Evolutionary conservation across 2,113 vertebrate genomes (phyloP), one percentile per base, ranked within the genome.

Genomic region (Silurus glanis): DNA sequence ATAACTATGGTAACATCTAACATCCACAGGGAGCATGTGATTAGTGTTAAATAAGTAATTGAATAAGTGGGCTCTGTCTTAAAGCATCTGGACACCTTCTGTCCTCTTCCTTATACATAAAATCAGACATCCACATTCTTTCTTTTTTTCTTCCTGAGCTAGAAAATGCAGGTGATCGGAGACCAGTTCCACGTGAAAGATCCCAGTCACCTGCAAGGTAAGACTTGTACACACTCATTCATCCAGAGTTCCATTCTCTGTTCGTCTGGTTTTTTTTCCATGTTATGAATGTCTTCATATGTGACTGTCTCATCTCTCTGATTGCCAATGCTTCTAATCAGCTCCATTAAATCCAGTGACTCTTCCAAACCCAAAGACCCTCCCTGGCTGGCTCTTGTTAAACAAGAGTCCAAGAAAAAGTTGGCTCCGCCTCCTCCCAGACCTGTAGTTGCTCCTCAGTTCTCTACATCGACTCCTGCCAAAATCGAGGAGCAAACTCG

Each of bases 371-470:
- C 95, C 89, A 99, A 97, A 93, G 97, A 98, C 85, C 98, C 98
- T 3, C 98, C 98, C 0, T 99, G 98, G 98, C 96, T 99, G 87
- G 92, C 95, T 1, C 94, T 99, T 90, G 98, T 99, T 82, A 96
- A 97, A 84, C 94, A 95, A 82, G 97, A 99, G 89, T 10, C 95
- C 84, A 97, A 95, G 94, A 99, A 96, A 95, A 98, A 97, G 93
- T 96, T 94, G 58, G 96, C 97, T 87, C 97, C 98, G 4, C 95
- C 92, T 51, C 96, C 95, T 64, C 94, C 92, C 82, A 88, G 53
- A 13, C 3, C 75, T 14, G 14, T 90, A 72, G 81, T 92, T 59
- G 91, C 90, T 25, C 89, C 92, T 64, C 89, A 91, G 80, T 90
- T 90, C 28, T 67, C 88, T 72, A 91, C 88, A 91, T 71, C 89